Percentiles rank a stretch among this genome's conserved stretches.
Conservation (phyloP, 2,113 vertebrate species). For the human (Homo sapiens) region DNA sequence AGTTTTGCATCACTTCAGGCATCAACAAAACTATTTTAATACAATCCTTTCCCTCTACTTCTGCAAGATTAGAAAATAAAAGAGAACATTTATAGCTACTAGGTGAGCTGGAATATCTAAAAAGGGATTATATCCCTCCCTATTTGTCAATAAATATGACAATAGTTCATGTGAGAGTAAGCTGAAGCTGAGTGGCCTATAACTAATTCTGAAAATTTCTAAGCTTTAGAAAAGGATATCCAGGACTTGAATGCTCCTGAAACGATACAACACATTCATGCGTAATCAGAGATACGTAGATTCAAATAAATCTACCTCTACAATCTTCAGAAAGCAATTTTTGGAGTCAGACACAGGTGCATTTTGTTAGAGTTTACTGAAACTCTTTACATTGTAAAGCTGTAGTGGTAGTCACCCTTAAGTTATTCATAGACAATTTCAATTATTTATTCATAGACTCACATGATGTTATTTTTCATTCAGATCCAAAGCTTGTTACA, state of each 20-base stretch:
- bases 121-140: conserved; percentile 55
- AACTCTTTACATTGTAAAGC: neutral
- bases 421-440: conserved; percentile 42
- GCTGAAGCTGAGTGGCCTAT: conserved; percentile 63
- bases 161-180: conserved; percentile 63
- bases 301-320: conserved; percentile 78
- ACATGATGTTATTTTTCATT: conserved; percentile 41
- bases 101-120: conserved; percentile 50
- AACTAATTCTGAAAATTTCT: conserved; percentile 72
- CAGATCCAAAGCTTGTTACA: neutral
- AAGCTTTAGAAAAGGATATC: conserved; percentile 61
- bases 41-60: conserved; percentile 56
- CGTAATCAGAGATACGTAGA: conserved; percentile 77
- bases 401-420: neutral
- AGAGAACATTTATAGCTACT: conserved; percentile 61
- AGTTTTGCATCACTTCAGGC: conserved; percentile 68
- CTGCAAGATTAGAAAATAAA: conserved; percentile 68
- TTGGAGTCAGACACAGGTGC: conserved; percentile 29
- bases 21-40: conserved; percentile 65
- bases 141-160: conserved; percentile 76
- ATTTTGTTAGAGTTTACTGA: conserved; percentile 32
- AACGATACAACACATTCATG: conserved; percentile 68
- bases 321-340: conserved; percentile 68
- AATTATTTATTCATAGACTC: conserved; percentile 54
- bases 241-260: conserved; percentile 61